Evolutionary conservation across 2,113 vertebrate species (phyloP), one percentile per base, ranked within the genome.

Genomic region (Mustela nigripes): DNA sequence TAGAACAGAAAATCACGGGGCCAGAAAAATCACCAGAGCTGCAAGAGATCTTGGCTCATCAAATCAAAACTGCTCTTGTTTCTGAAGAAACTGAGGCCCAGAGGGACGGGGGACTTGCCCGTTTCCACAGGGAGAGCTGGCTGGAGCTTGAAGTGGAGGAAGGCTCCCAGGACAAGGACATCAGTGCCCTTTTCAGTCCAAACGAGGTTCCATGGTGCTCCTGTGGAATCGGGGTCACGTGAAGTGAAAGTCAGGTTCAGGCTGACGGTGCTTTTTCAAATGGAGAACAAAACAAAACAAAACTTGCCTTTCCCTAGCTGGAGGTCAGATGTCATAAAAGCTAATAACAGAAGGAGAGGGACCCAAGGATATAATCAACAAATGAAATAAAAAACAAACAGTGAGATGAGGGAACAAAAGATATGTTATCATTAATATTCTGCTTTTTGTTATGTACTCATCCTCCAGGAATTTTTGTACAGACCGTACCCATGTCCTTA

Each of bases 321-420:
- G 71, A 91, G 95, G 97, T 98, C 97, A 94, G 65, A 97, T 96
- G 95, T 95, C 73, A 45, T 80, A 93, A 98, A 93, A 97, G 36
- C 84, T 97, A 76, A 84, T 85, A 91, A 88, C 83, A 84, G 63
- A 96, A 93, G 1, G 2, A 45, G 81, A 81, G 78, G 89, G 53
- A 69, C 87, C 86, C 6, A 79, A 69, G 45, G 91, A 45, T 97
- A 26, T 95, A 86, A 89, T 93, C 56, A 22, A 4, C 92, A 94
- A 96, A 83, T 93, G 58, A 42, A 95, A 18, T 84, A 93, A 56
- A 56, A 53, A 53, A 53, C 0, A 96, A 14, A 50, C 56, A 33
- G 90, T 92, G 63, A 2, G 31, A 87, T 42, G 90, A 56, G 15
- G 24, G 95, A 92, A 81, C 11, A 94, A 96, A 97, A 97, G 79